Evolutionary conservation across 2,797 vertebrate genomes (phyloP).

Genomic region (Petrocephalus sullivani): DNA sequence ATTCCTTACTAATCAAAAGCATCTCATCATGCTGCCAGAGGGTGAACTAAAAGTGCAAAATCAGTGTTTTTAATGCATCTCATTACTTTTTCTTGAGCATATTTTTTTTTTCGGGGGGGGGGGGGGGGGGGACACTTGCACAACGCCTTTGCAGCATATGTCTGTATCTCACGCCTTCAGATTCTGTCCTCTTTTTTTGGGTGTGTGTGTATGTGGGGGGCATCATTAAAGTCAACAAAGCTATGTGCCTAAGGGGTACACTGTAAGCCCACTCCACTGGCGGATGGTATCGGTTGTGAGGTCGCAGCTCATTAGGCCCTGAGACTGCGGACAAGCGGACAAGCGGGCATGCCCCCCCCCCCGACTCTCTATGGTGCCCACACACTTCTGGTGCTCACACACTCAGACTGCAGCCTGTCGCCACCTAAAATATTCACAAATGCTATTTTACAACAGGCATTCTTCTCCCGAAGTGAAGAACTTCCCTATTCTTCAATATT

Average conservation of each 20-base stretch:
- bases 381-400: background rate
- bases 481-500: background rate
- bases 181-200: background rate
- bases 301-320: conserved; percentile 33
- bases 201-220: background rate
- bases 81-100: background rate
- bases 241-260: conserved; percentile 22
- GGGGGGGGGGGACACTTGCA: no score
- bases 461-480: background rate
- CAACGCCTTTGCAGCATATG: conserved; percentile 27
- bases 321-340: conserved; percentile 35
- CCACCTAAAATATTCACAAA: background rate
- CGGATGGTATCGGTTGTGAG: conserved; percentile 5
- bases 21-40: background rate
- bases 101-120: background rate
- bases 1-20: background rate
- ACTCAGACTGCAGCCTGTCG: background rate
- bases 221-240: conserved; percentile 12
- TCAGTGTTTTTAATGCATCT: conserved; percentile 2
- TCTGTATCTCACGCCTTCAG: background rate
- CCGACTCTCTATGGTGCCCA: background rate
- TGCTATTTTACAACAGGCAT: background rate
- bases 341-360: conserved; percentile 29
- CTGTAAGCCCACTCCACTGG: conserved; percentile 35
- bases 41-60: background rate